phyloP scores from a whole-genome alignment of 2,888 invertebrate genomes.

The Sialis lutaria region DNA sequence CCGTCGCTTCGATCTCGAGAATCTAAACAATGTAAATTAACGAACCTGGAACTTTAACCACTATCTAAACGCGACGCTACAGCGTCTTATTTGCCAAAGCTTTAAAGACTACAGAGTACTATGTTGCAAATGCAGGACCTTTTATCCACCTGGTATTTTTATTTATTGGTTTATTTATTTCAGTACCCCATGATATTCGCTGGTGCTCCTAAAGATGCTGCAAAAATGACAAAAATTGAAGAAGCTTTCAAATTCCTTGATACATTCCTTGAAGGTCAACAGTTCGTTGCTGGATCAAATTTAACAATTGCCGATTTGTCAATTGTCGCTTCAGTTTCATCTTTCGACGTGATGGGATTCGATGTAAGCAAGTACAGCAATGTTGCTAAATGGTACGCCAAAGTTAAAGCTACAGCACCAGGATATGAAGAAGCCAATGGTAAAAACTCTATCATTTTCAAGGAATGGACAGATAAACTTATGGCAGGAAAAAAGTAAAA shows the following conservation, averaged over 20 bases:
- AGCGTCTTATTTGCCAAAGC: no score
- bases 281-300: slow-evolving; percentile 51
- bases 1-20: no score
- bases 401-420: slow-evolving; percentile 35
- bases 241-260: slow-evolving; percentile 51
- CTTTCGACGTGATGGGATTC: slow-evolving; percentile 40
- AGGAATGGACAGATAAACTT: slow-evolving; percentile 17
- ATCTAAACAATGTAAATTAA: no score
- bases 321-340: slow-evolving; percentile 48
- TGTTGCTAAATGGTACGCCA: slow-evolving; percentile 41
- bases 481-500: neutral
- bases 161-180: slow-evolving; percentile 3
- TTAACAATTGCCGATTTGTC: slow-evolving; percentile 65
- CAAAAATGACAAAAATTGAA: slow-evolving; percentile 48
- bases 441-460: slow-evolving; percentile 19
- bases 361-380: slow-evolving; percentile 54
- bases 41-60: no score
- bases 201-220: slow-evolving; percentile 32
- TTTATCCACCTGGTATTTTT: neutral
- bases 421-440: slow-evolving; percentile 32
- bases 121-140: no score
- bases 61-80: no score
- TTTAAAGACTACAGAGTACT: no score
- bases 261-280: slow-evolving; percentile 49
- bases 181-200: slow-evolving; percentile 33